Evolutionary conservation across 2,888 invertebrate species (phyloP).

Genomic region (Bombylius major): DNA sequence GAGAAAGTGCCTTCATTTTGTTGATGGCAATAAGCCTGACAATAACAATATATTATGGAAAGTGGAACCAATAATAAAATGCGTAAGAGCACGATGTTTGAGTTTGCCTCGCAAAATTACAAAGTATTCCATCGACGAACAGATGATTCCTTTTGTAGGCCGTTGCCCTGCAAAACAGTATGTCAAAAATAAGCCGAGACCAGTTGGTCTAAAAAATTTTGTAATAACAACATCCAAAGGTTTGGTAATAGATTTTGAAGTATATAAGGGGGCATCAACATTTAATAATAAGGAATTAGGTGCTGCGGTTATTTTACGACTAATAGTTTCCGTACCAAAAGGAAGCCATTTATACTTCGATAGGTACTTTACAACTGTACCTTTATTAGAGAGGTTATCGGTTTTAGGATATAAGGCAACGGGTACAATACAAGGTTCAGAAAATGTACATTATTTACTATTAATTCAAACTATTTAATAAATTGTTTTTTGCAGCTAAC

Average conservation of each 20-base stretch:
- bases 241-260: conserved; percentile 17
- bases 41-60: conserved; percentile 15
- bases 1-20: neutral
- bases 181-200: conserved; percentile 23
- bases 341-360: conserved; percentile 7
- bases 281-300: conserved; percentile 5
- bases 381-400: conserved; percentile 4
- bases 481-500: no score
- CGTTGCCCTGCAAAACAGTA: conserved; percentile 11
- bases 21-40: conserved; percentile 9
- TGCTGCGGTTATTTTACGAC: no score
- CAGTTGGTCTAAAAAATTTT: conserved; percentile 27
- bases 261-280: conserved; percentile 20
- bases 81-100: conserved; percentile 19
- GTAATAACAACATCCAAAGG: conserved; percentile 20
- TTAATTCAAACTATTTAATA: no score
- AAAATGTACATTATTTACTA: no score
- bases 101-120: conserved; percentile 13
- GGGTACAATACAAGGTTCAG: conserved; percentile 3
- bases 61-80: conserved; percentile 21
- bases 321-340: neutral
- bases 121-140: conserved; percentile 21
- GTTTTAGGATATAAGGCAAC: conserved; percentile 6
- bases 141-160: conserved; percentile 23
- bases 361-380: conserved; percentile 9